Evolutionary conservation across 2,113 vertebrate genomes (phyloP).

Genomic region (Saimiri boliviensis): DNA sequence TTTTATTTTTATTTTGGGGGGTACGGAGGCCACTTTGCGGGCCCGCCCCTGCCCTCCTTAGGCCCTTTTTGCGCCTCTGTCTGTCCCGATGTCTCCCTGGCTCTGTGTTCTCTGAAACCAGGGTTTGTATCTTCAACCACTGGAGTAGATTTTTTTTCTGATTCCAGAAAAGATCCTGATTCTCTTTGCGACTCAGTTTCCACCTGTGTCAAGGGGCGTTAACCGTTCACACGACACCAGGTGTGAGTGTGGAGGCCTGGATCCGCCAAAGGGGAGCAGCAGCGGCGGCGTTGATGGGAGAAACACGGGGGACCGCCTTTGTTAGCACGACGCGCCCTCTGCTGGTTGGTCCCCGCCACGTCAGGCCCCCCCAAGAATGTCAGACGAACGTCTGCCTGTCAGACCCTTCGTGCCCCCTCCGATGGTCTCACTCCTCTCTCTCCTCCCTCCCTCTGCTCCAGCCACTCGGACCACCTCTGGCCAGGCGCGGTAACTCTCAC

Average conservation of each 20-base stretch:
- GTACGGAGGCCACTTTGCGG: too few species aligned
- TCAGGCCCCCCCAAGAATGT: neutral
- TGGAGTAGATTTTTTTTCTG: neutral
- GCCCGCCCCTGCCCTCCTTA: neutral
- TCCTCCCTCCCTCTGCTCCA: neutral
- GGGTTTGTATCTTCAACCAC: too few species aligned
- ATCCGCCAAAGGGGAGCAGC: neutral
- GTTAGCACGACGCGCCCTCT: constrained; percentile 19
- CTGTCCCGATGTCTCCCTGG: neutral
- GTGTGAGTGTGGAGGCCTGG: neutral
- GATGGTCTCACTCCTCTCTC: neutral
- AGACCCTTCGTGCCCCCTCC: neutral
- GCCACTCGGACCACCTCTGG: neutral
- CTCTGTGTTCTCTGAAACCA: neutral
- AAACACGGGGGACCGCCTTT: fast-evolving
- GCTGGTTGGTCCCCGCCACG: neutral
- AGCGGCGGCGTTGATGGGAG: fast-evolving
- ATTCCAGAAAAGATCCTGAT: neutral
- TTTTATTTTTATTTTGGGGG: too few species aligned
- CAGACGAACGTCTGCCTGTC: neutral
- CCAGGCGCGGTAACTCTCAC: too few species aligned
- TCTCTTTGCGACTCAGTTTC: neutral
- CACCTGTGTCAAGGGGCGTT: neutral
- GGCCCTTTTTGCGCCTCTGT: neutral
- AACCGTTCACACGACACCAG: neutral